Base-by-base conservation (phyloP, 1,140 invertebrate genomes). In the Bombus pyrosoma region DNA sequence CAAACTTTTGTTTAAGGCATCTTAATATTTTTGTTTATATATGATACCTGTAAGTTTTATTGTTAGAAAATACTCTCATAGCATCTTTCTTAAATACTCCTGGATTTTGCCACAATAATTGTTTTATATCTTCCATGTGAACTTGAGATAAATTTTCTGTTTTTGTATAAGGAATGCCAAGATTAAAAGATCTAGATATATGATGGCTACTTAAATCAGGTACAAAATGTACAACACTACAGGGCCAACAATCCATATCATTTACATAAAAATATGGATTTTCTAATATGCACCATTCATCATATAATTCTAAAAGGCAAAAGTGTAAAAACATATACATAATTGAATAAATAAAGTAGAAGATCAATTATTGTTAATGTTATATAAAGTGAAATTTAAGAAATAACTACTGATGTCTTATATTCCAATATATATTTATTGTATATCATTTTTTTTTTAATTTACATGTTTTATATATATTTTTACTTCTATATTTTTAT, bases 211-310 rank as follows among this genome's bases (percentile, higher is more conserved):
- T 95, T 79, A 95, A 89, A 87, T 96, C 95, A 47, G 96, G 95
- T 86, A 98, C 94, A 86, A 96, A 96, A 89, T 96, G 94, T 1
- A 97, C 95, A 91, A 96, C 94, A 92, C 96, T 96, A 91, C 97
- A 98, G 15, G 97, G 97, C 97, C 97, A 97, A 91, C 97, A 98
- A 91, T 97, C 97, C 95, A 97, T 96, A 89, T 97, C 96, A 2
- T 95, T 93, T 13, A 97, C 95, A 90, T 96, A 95, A 91, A 97
- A 98, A 91, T 96, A 97, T 76, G 97, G 97, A 94, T 98, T 98
- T 92, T 97, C 96, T 47, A 98, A 92, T 62, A 98, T 93, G 93
- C 97, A 98, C 92, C 96, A 96, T 95, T 98, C 97, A 95, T 98
- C 97, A 91, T 98, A 97, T 83, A 96, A 96, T 92, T 97, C 97